phyloP scores from a whole-genome alignment of 2,888 invertebrate species.

The Mythimna ferrago region DNA sequence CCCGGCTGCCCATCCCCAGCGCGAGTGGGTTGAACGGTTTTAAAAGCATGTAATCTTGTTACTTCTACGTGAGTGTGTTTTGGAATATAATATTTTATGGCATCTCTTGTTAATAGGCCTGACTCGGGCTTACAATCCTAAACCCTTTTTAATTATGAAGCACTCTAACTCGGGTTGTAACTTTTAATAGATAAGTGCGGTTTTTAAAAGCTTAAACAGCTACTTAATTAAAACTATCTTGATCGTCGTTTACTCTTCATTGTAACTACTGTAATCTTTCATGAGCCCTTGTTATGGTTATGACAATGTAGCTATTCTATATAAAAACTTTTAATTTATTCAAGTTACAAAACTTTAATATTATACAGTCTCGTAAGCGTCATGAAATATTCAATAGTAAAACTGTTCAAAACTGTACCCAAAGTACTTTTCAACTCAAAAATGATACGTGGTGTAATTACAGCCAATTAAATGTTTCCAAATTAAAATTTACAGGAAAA shows the following conservation, averaged over 20 bases:
- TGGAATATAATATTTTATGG: conserved; percentile 22
- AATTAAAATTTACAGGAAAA: conserved; percentile 10
- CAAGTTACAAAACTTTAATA: conserved; percentile 29
- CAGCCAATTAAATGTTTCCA: conserved; percentile 5
- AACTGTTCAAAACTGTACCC: conserved; percentile 19
- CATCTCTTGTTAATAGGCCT: conserved; percentile 26
- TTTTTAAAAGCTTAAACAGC: conserved; percentile 11
- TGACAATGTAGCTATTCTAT: conserved; percentile 7
- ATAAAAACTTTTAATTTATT: conserved; percentile 31
- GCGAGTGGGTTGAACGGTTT: conserved; percentile 40
- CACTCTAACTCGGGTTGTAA: conserved; percentile 2
- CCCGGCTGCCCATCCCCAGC: background rate
- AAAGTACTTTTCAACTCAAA: conserved; percentile 10
- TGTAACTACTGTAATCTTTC: conserved; percentile 2
- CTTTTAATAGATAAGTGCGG: background rate
- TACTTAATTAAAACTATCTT: background rate
- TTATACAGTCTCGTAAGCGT: conserved; percentile 6
- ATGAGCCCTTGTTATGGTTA: background rate
- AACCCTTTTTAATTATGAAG: conserved; percentile 29
- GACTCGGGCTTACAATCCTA: conserved; percentile 2
- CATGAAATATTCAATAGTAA: conserved; percentile 33
- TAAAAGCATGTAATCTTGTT: conserved; percentile 40
- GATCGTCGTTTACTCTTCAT: background rate
- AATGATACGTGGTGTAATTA: conserved; percentile 26
- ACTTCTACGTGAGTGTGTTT: conserved; percentile 24